Conservation (phyloP, 2,113 vertebrate genomes). For the Vidua macroura region DNA sequence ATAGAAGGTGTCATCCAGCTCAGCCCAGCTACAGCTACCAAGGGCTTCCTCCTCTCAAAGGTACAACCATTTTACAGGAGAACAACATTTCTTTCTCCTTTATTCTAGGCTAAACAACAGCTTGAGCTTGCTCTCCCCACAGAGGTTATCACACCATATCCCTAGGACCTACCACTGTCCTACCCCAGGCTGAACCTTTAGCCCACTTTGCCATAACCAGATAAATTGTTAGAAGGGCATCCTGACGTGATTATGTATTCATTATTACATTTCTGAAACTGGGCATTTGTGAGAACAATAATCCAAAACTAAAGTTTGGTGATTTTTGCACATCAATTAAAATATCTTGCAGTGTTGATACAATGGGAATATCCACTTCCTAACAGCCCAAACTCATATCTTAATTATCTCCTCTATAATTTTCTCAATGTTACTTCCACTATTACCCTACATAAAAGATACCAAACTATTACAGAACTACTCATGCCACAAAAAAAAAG, state of each 20-base stretch:
- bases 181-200: neutral
- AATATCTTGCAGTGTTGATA: neutral
- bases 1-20: neutral
- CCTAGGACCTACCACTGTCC: neutral
- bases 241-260: neutral
- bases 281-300: neutral
- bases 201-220: neutral
- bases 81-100: neutral
- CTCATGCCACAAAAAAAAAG: neutral
- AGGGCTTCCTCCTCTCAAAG: neutral
- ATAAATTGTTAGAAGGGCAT: neutral
- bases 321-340: neutral
- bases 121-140: neutral
- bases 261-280: neutral
- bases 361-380: neutral
- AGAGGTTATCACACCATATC: neutral
- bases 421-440: neutral
- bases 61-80: neutral
- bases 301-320: neutral
- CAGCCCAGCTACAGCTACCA: neutral
- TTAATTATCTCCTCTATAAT: neutral
- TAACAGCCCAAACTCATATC: accelerated
- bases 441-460: neutral
- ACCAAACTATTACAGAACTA: neutral
- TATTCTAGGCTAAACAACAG: neutral